Conservation (phyloP, 2,888 invertebrate genomes). For the Stictocephala bisonia region DNA sequence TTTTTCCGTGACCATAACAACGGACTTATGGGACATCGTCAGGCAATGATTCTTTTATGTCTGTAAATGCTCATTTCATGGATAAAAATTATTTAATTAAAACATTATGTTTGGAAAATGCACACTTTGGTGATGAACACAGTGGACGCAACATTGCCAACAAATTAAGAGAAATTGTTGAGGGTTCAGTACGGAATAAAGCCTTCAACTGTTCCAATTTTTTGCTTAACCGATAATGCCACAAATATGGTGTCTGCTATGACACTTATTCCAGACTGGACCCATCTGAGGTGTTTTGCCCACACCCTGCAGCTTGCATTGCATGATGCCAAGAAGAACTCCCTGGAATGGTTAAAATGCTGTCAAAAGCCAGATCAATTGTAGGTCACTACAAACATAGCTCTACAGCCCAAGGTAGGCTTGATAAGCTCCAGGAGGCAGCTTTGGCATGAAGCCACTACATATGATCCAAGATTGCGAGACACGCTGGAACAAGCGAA, state of each 20-base stretch:
- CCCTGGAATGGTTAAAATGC: neutral
- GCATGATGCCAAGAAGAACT: slow-evolving; percentile 19
- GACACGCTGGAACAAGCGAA: slow-evolving; percentile 21
- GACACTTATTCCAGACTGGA: neutral
- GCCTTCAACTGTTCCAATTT: neutral
- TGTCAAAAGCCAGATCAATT: slow-evolving; percentile 25
- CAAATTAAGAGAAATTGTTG: neutral
- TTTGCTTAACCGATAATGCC: slow-evolving; percentile 18
- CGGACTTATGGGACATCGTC: too few species aligned
- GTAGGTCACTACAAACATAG: slow-evolving; percentile 31
- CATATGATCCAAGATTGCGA: slow-evolving; percentile 25
- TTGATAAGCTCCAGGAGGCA: slow-evolving; percentile 17
- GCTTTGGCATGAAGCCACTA: neutral
- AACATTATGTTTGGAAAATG: too few species aligned
- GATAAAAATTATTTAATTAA: too few species aligned
- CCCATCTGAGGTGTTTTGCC: slow-evolving; percentile 20
- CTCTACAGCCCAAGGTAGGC: neutral
- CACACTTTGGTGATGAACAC: too few species aligned
- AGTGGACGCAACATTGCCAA: too few species aligned
- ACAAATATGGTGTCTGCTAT: slow-evolving; percentile 9
- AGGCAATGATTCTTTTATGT: too few species aligned
- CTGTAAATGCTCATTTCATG: too few species aligned
- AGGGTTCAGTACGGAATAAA: neutral
- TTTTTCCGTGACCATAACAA: too few species aligned
- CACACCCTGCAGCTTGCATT: slow-evolving; percentile 20